Percentiles rank a stretch among this genome's conserved stretches.
These are phyloP conservation scores for Platyrinchus mystaceus DNA, from an alignment of 2,797 vertebrate genomes.

Conservation along the genomic window DNA sequence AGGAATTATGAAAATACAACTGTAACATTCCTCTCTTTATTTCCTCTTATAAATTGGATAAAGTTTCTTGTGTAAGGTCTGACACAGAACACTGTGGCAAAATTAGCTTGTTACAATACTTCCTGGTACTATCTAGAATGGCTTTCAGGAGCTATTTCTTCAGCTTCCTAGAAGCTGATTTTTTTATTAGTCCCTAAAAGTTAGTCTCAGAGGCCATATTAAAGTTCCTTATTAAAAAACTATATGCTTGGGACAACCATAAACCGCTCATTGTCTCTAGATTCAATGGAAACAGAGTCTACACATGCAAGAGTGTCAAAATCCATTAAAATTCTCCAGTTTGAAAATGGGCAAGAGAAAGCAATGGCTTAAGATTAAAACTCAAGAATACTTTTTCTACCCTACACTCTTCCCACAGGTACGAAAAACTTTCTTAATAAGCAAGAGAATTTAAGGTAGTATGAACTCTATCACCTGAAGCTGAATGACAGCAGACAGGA, in stretches of 20 bases:
- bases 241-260: not conserved
- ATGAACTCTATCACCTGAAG: not conserved
- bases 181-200: not conserved
- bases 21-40: not conserved
- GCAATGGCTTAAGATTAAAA: not conserved
- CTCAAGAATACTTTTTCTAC: not conserved
- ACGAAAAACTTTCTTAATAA: not conserved
- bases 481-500: not conserved
- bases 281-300: not conserved
- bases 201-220: not conserved
- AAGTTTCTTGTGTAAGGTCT: not conserved
- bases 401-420: rapidly evolving
- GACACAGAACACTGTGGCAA: not conserved
- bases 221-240: not conserved
- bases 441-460: not conserved
- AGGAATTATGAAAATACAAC: not conserved
- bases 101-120: not conserved
- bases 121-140: not conserved
- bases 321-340: not conserved
- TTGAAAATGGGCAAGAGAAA: not conserved
- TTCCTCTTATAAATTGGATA: not conserved
- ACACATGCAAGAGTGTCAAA: not conserved
- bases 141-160: not conserved
- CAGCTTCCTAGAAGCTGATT: not conserved
- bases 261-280: not conserved